phyloP scores from a whole-genome alignment of 2,797 vertebrate species.

The Catharus ustulatus region DNA sequence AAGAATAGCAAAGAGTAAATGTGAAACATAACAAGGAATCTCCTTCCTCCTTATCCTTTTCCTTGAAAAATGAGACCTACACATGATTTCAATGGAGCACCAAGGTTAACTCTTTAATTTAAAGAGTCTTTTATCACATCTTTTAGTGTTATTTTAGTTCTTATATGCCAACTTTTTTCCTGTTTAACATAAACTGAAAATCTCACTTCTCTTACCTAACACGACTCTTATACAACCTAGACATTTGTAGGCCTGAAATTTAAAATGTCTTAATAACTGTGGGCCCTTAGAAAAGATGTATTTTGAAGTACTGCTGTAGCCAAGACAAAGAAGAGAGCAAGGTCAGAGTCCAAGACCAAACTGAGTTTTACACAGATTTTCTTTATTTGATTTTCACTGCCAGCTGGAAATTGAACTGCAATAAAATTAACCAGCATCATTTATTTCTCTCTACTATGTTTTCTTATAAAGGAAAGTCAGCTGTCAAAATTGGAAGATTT shows the following conservation, averaged over 20 bases:
- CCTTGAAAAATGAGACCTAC: background rate
- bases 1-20: background rate
- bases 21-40: background rate
- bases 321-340: background rate
- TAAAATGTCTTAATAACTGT: background rate
- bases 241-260: background rate
- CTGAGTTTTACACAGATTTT: background rate
- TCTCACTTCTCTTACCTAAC: background rate
- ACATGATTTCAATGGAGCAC: background rate
- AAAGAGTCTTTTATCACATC: background rate
- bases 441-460: background rate
- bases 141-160: background rate
- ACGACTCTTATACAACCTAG: background rate
- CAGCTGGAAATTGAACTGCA: background rate
- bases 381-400: background rate
- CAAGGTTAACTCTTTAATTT: background rate
- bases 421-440: background rate
- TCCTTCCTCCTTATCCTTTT: background rate
- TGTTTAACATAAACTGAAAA: background rate
- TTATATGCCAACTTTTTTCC: background rate
- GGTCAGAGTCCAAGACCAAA: background rate
- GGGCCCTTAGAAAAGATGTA: background rate
- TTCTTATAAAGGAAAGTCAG: background rate
- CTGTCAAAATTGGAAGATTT: background rate
- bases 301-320: background rate